Evolutionary conservation across 2,113 vertebrate species (phyloP), one percentile per base, ranked within the genome.

Genomic region (Suricata suricatta): DNA sequence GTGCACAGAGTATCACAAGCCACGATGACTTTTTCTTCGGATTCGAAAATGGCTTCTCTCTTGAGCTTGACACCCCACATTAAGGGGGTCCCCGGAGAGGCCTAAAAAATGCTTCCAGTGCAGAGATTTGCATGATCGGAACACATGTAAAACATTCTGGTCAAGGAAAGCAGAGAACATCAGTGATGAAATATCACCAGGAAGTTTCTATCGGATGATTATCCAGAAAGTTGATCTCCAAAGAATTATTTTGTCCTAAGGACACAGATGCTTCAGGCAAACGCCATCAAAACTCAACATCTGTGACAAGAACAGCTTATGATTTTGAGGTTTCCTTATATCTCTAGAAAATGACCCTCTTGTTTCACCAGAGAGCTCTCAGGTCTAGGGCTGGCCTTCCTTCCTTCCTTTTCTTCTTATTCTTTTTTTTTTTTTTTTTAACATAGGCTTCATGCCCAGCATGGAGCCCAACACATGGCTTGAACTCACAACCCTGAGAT

Each of bases 61-160:
- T 88, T 69, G 79, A 50, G 82, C n/a, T 35, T 19, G 31, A 50
- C 31, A 74, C n/a, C 35, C 68, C 31, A 44, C 7, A 7, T 27
- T 41, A 76, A 88, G 25, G 5, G 19, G 9, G 19, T 57, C 52
- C 38, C 13, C 44, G 27, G 60, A 64, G 77, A 81, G 47, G 33
- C 63, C 52, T 72, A 71, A 54, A 21, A 57, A 27, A 29, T 31
- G 60, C 31, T 27, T 8, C 66, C 23, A 0, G 0, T 23, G 23
- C 41, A 31, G 79, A 82, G 54, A 25, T 41, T 68, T 83, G 25
- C 23, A 14, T 23, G 33, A 1, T 27, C 33, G 63, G 64, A 83
- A 66, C 29, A 50, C 15, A 5, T 0, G 16, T 5, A 19, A 35
- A 19, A 57, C 19, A 16, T 1, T 23, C 38, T 0, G 0, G 17